Base-by-base conservation (phyloP, 1,140 invertebrate genomes). In the Cydia pomonella region DNA sequence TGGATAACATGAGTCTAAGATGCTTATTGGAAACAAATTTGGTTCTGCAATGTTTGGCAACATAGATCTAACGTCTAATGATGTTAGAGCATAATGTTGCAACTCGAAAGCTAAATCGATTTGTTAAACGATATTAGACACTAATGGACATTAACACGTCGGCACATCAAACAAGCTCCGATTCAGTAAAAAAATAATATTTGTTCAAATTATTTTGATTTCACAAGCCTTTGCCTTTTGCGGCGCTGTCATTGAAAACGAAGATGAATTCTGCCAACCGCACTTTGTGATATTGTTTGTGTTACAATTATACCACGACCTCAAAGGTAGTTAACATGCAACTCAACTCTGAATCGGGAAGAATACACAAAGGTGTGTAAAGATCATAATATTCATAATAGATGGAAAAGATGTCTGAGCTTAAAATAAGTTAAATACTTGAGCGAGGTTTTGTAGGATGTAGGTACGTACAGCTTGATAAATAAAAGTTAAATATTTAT, bases 221-320 rank as follows among this genome's bases (percentile, higher is more conserved):
- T 80, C 82, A 79, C 83, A 85, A 84, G n/a, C n/a, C n/a, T n/a
- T n/a, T 73, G 83, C 77, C 82, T 80, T 85, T 84, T 84, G 82
- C 64, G 77, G 76, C 75, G 71, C 73, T 82, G 87, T 84, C 87
- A 86, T 89, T 88, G 86, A 83, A 84, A 78, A 64, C 18, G 47
- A 75, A 73, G 44, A 82, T 82, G 66, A 75, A 62, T 77, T 73
- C 75, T 80, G 77, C 69, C 77, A 83, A 80, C 79, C 16, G 64
- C 4, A n/a, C n/a, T 77, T 77, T 79, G 79, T 80, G 47, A 69
- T 76, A 44, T 62, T 73, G 73, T 76, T 73, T 78, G 23, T 41
- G 21, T 59, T 59, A 72, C 64, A 73, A 73, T 79, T 76, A 53
- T 74, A 69, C 21, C 29, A 23, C 33, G 59, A 69, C 50, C 64